Evolutionary conservation across 1,140 invertebrate genomes (phyloP).

Genomic region (Tetranychus cinnabarinus): DNA sequence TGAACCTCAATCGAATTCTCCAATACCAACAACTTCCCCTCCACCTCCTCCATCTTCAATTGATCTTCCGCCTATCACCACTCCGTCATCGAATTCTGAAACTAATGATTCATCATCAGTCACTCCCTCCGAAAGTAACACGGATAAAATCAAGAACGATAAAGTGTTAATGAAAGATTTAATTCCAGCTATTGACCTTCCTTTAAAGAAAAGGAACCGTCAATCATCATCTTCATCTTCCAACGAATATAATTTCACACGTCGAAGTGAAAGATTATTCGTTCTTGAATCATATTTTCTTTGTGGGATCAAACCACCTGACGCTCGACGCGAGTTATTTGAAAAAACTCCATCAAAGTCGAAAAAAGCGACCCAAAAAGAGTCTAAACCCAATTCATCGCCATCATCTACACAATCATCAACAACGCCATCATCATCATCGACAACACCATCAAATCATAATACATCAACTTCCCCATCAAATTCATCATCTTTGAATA

Average conservation of each 20-base stretch:
- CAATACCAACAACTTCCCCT: too few relatives aligned
- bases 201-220: neutral
- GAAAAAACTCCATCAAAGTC: neutral
- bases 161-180: neutral
- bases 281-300: constrained; percentile 18
- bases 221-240: constrained; percentile 11
- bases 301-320: constrained; percentile 17
- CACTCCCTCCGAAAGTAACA: neutral
- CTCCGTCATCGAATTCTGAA: neutral
- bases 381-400: neutral
- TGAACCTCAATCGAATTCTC: too few relatives aligned
- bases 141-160: too few relatives aligned
- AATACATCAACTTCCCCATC: too few relatives aligned
- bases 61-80: neutral
- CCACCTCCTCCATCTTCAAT: neutral
- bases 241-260: constrained; percentile 20
- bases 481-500: too few relatives aligned
- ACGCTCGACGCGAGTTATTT: neutral
- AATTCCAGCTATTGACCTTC: neutral
- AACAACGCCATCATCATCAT: too few relatives aligned
- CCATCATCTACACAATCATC: too few relatives aligned
- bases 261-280: constrained; percentile 24
- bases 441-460: too few relatives aligned
- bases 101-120: neutral
- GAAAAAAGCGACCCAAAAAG: neutral